Conservation (phyloP, 2,113 vertebrate species). For the Stomatorhinus ivindoensis region DNA sequence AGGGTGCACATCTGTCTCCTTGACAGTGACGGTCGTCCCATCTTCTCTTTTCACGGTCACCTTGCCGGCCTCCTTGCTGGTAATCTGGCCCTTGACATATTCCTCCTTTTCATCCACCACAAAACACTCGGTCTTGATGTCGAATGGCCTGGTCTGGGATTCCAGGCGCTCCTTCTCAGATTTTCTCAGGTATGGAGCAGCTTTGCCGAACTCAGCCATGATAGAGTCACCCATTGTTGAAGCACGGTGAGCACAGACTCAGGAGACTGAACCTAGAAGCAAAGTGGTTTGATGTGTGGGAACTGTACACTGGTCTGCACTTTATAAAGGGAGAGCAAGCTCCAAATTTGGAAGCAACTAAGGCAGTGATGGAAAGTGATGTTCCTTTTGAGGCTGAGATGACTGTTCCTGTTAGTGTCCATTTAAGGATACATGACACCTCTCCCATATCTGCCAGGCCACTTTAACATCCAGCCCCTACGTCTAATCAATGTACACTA, state of each 20-base stretch:
- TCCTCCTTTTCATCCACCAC: conserved; percentile 67
- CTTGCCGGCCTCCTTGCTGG: conserved; percentile 58
- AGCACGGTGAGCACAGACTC: background rate
- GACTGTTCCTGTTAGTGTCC: conserved; percentile 46
- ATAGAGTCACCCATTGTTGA: conserved; percentile 58
- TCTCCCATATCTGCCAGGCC: conserved; percentile 30
- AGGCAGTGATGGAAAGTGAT: background rate
- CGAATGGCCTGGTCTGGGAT: conserved; percentile 68
- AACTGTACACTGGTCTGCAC: background rate
- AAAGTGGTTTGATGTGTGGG: conserved; percentile 19
- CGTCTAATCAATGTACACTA: background rate
- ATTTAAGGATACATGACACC: conserved; percentile 40
- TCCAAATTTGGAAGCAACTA: conserved; percentile 49
- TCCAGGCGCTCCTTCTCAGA: conserved; percentile 72
- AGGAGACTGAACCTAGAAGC: conserved; percentile 12
- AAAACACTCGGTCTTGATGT: conserved; percentile 70
- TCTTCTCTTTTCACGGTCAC: conserved; percentile 54
- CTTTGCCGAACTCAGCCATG: conserved; percentile 68
- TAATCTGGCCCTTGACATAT: conserved; percentile 62
- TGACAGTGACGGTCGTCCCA: conserved; percentile 60
- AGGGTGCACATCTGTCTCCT: conserved; percentile 63
- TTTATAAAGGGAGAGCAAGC: conserved; percentile 36
- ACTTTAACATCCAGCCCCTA: background rate
- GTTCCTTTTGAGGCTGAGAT: conserved; percentile 39
- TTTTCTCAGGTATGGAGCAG: conserved; percentile 67